Evolutionary conservation across 1,140 invertebrate genomes (phyloP).

Genomic region (Ostrea denselamellosa): DNA sequence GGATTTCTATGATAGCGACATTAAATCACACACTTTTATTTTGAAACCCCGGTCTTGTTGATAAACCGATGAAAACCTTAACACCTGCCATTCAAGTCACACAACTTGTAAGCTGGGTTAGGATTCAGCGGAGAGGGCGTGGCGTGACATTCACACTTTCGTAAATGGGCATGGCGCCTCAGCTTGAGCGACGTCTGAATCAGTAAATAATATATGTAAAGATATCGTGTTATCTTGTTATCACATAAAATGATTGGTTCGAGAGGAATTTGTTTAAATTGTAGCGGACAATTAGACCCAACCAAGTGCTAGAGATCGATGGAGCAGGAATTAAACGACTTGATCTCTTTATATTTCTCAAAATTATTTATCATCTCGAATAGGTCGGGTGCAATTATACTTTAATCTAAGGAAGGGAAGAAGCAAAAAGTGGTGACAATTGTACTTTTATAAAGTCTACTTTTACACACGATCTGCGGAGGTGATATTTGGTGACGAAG

Average conservation of each 20-base stretch:
- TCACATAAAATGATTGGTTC: constrained; percentile 39
- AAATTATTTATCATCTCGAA: constrained; percentile 40
- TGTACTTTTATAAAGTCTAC: not conserved
- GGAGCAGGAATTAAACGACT: constrained; percentile 27
- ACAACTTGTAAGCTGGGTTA: not conserved
- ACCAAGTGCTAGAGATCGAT: constrained; percentile 11
- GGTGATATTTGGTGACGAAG: not conserved
- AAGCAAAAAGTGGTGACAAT: not conserved
- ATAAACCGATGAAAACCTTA: not conserved
- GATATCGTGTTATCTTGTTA: constrained; percentile 38
- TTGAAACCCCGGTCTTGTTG: not conserved
- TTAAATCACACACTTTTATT: not conserved
- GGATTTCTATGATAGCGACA: constrained; percentile 4
- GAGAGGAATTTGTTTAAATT: constrained; percentile 35
- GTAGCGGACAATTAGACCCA: constrained; percentile 37
- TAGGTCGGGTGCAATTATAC: constrained; percentile 12
- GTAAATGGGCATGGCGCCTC: constrained; percentile 6
- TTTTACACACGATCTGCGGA: not conserved
- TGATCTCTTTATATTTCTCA: constrained; percentile 26
- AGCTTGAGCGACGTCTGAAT: not conserved
- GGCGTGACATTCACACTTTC: not conserved
- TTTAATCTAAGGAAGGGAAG: constrained; percentile 20
- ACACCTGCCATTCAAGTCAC: constrained; percentile 12
- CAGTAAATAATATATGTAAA: constrained; percentile 31
- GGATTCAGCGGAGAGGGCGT: not conserved